Base-by-base conservation (phyloP, 1,140 invertebrate species). In the Euura saliciscinereae region DNA sequence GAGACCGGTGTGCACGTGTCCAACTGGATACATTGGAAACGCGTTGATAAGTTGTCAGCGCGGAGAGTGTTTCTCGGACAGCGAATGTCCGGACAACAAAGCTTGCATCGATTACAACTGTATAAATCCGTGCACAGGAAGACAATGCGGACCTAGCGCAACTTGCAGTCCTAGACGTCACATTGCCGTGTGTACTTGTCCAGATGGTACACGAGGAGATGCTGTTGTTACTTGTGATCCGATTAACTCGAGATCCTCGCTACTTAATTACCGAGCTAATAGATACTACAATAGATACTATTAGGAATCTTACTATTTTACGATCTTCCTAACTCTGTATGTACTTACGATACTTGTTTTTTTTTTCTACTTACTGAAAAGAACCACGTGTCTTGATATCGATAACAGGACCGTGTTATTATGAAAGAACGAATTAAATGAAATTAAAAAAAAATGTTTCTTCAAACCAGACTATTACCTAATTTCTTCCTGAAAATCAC, bases 101-200 rank as follows among this genome's bases (percentile, higher is more conserved):
- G 93, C 93, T 66, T 95, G 94, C 80, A 93, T 94, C 64, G 91
- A 94, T 74, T 94, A 92, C 79, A 85, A 88, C 66, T 94, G 94
- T 80, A 89, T 91, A 70, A 92, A 94, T 83, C 93, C 94, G 0
- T 97, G 95, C 80, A 90, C 91, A 11, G 92, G 92, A 2, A 81
- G 80, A 69, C 93, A 95, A 78, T 97, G 95, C 78, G 93, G 93
- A 68, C 76, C 70, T 0, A 83, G 70, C 44, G 85, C 85, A 0
- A 72, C 44, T 74, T 94, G 93, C 78, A 91, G 92, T 67, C 91
- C 93, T 1, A 89, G 93, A 70, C 92, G 95, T 77, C 95, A 97
- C 81, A 90, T 95, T 66, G 94, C 95, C 2, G 93, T 96, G 10
- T 97, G 95, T 82, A 94, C 93, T 2, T 97, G 96, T 80, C 92